Conservation (phyloP, 2,113 vertebrate genomes). For the Craseonycteris thonglongyai region DNA sequence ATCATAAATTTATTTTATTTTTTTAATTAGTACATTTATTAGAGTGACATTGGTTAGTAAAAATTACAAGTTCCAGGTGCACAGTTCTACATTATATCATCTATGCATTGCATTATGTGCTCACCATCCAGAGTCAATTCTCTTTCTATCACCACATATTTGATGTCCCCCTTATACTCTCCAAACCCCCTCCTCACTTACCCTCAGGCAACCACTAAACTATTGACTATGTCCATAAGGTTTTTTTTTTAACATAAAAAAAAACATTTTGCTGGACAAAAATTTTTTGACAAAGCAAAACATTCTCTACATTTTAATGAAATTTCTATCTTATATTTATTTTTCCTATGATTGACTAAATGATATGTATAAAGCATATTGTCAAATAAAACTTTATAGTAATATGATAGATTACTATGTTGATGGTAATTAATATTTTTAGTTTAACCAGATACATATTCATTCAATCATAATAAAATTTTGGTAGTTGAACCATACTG, state of each 20-base stretch:
- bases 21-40: too few species aligned
- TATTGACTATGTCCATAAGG: too few species aligned
- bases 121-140: too few species aligned
- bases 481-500: background rate
- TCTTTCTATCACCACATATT: too few species aligned
- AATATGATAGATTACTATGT: background rate
- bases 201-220: too few species aligned
- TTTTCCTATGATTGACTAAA: background rate
- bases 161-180: too few species aligned
- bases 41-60: too few species aligned
- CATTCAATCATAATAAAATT: background rate
- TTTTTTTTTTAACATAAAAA: background rate
- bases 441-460: background rate
- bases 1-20: too few species aligned
- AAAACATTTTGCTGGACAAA: background rate
- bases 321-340: background rate
- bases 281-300: background rate
- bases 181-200: too few species aligned
- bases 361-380: background rate
- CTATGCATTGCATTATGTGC: too few species aligned
- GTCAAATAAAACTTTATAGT: background rate
- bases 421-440: background rate
- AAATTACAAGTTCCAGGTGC: too few species aligned
- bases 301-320: background rate
- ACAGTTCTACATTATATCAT: too few species aligned